Percentiles rank a stretch among this genome's conserved stretches.
Conservation (phyloP, 2,113 vertebrate species). For the Chaenogobius annularis region DNA sequence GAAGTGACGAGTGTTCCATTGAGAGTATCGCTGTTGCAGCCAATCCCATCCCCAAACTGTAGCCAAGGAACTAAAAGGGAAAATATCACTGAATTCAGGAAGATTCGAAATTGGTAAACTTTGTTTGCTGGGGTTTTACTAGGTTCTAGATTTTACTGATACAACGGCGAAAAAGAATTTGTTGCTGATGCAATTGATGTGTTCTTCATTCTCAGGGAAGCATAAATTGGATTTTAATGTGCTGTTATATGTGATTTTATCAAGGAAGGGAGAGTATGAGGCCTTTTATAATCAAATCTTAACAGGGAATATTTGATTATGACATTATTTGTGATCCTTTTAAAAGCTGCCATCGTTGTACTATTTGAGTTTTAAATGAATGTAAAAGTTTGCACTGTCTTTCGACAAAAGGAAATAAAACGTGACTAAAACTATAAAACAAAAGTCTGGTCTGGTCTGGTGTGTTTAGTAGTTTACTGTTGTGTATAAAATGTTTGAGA, state of each 20-base stretch:
- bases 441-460: not conserved
- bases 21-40: conserved; percentile 91
- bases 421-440: not conserved
- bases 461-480: not conserved
- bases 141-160: not conserved
- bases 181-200: not conserved
- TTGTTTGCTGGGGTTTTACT: not conserved
- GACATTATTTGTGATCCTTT: conserved; percentile 14
- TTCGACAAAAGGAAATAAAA: conserved; percentile 23
- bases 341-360: not conserved
- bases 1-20: conserved; percentile 88
- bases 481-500: too few species aligned
- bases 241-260: not conserved
- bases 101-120: not conserved
- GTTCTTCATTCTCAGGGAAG: conserved; percentile 51
- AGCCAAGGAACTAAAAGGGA: conserved; percentile 19
- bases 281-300: not conserved
- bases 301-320: conserved; percentile 20
- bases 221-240: conserved; percentile 8
- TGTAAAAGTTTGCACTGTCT: conserved; percentile 10
- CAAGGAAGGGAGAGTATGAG: not conserved
- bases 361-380: not conserved
- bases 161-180: not conserved
- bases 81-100: not conserved
- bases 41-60: conserved; percentile 84